Base-by-base conservation (phyloP, 1,140 invertebrate species). In the Piezodorus guildinii region DNA sequence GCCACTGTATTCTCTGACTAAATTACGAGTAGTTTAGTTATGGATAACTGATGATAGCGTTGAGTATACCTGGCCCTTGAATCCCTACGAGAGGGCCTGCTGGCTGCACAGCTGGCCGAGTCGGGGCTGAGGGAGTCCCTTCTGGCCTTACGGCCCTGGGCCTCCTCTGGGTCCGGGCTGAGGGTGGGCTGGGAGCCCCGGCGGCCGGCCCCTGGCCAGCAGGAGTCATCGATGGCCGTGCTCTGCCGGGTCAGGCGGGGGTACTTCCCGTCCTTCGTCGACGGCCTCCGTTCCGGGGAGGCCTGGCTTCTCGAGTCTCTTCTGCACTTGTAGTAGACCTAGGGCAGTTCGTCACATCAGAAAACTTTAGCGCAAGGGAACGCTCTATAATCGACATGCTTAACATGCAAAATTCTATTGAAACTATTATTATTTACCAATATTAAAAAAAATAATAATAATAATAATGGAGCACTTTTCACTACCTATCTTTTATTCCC, bases 81-180 rank as follows among this genome's bases (percentile, higher is more conserved):
- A 68, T 90, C 88, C 14, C 87, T 77, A 15, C 88, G 79, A 16
- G 52, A 44, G 12, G 62, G 63, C 0, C 66, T n/a, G 62, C 85
- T 78, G 39, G 71, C 70, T 54, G 70, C 68, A 60, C 68, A 65
- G 68, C 74, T 73, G 6, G 90, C 89, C 51, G 89, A 92, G 73
- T 94, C 91, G 0, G 91, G 91, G 59, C 89, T 91, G 4, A 94
- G 73, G 0, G 88, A 91, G 71, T 93, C 90, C 58, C 90, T 79
- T 30, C 90, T 78, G 8, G 87, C 87, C 73, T 83, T 85, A 43
- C 86, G 79, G 51, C 84, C 81, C 10, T 62, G 34, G 70, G 72
- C 74, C 59, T 78, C 77, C 58, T 78, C 76, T 71, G 87, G 77
- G 70, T 83, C 82, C 0, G 90, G 89, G 64, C 87, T 88, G 49